Evolutionary conservation across 2,888 invertebrate genomes (phyloP).

Genomic region (Acrobasis repandana): DNA sequence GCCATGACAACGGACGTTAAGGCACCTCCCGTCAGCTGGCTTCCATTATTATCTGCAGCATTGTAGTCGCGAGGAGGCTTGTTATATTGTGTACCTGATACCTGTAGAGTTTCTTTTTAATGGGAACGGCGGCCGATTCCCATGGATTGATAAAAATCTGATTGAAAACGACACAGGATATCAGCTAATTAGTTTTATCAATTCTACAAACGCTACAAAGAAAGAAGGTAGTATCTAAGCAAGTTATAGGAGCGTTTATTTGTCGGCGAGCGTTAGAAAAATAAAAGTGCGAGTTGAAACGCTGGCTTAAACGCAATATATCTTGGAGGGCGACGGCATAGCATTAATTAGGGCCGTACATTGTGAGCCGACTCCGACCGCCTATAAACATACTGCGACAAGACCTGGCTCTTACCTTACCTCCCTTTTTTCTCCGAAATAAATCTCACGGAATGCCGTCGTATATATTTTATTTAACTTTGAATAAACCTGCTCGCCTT

Average conservation of each 20-base stretch:
- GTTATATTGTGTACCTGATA: slow-evolving; percentile 66
- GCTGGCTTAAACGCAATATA: slow-evolving; percentile 56
- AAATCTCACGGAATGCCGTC: slow-evolving; percentile 76
- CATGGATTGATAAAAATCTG: slow-evolving; percentile 58
- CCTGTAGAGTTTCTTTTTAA: slow-evolving; percentile 64
- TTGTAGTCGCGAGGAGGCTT: slow-evolving; percentile 66
- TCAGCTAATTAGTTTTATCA: slow-evolving; percentile 57
- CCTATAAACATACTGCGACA: slow-evolving; percentile 75
- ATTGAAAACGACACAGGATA: slow-evolving; percentile 51
- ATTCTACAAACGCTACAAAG: slow-evolving; percentile 27
- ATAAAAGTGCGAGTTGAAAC: slow-evolving; percentile 50
- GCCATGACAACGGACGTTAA: slow-evolving; percentile 74
- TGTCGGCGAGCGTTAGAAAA: slow-evolving; percentile 42
- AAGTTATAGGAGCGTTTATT: slow-evolving; percentile 22
- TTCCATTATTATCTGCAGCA: slow-evolving; percentile 71
- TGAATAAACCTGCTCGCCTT: slow-evolving; percentile 66
- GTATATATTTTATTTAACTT: slow-evolving; percentile 82
- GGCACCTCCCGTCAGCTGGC: slow-evolving; percentile 82
- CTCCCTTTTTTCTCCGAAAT: slow-evolving; percentile 76
- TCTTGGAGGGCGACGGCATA: slow-evolving; percentile 57
- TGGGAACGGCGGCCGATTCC: slow-evolving; percentile 55
- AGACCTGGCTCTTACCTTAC: slow-evolving; percentile 70
- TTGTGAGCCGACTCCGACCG: slow-evolving; percentile 64
- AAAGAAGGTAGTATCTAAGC: background rate
- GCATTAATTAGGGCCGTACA: slow-evolving; percentile 75